Conservation (phyloP, 2,888 invertebrate genomes). For the Sphaerophoria taeniata region DNA sequence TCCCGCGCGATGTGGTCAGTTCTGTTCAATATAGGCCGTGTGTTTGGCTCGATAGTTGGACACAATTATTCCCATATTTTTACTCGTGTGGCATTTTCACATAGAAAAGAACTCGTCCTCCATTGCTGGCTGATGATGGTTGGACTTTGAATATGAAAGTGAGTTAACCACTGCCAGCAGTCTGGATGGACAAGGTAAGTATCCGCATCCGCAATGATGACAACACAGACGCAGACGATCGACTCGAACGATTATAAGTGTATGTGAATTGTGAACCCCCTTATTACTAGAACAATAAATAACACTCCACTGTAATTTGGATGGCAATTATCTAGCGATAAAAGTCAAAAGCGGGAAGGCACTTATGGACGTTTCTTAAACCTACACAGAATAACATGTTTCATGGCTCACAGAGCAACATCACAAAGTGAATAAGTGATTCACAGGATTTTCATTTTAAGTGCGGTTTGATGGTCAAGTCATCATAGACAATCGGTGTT, state of each 20-base stretch:
- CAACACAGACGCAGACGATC: slow-evolving; percentile 31
- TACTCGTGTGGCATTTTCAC: neutral
- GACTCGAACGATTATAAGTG: slow-evolving; percentile 37
- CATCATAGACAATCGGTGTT: neutral
- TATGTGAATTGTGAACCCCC: slow-evolving; percentile 65
- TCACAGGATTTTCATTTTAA: slow-evolving; percentile 55
- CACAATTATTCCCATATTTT: slow-evolving; percentile 13
- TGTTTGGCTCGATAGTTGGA: slow-evolving; percentile 5
- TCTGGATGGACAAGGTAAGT: slow-evolving; percentile 24
- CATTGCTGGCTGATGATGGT: neutral
- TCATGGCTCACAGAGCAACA: too few relatives aligned
- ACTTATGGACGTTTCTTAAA: slow-evolving; percentile 56
- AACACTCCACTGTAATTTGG: slow-evolving; percentile 79
- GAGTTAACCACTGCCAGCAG: slow-evolving; percentile 43
- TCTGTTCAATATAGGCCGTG: slow-evolving; percentile 13
- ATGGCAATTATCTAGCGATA: slow-evolving; percentile 80
- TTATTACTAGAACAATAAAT: slow-evolving; percentile 77
- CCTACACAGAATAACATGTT: neutral
- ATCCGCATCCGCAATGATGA: slow-evolving; percentile 56
- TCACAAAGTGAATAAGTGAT: slow-evolving; percentile 58
- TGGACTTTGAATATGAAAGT: slow-evolving; percentile 16
- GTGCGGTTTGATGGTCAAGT: neutral
- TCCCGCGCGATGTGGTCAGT: neutral
- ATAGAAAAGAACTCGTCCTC: slow-evolving; percentile 45
- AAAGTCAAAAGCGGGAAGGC: slow-evolving; percentile 78